phyloP scores from a whole-genome alignment of 2,888 invertebrate species.

The Thelaira solivaga region DNA sequence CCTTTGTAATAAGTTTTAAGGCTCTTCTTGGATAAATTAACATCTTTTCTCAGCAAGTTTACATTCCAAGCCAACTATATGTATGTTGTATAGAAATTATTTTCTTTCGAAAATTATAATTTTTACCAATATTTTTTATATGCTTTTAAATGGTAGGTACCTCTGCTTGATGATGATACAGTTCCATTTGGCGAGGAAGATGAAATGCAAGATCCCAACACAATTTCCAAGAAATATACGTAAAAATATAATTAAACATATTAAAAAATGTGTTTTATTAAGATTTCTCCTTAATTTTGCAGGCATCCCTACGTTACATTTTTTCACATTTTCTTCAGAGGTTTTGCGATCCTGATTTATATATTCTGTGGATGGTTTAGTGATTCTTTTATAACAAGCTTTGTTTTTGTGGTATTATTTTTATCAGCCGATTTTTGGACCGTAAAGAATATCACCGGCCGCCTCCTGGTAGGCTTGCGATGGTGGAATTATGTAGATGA shows the following conservation, averaged over 20 bases:
- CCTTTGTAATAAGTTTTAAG: too few relatives aligned
- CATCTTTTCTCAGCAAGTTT: too few relatives aligned
- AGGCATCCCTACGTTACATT: slow-evolving; percentile 95
- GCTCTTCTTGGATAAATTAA: too few relatives aligned
- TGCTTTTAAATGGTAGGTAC: slow-evolving; percentile 83
- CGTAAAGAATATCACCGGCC: slow-evolving; percentile 91
- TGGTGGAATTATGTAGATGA: slow-evolving; percentile 99
- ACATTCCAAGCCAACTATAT: too few relatives aligned
- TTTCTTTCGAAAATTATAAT: neutral
- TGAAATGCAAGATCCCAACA: slow-evolving; percentile 76
- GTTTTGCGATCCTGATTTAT: slow-evolving; percentile 89
- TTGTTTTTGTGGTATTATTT: slow-evolving; percentile 91
- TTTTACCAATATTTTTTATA: slow-evolving; percentile 34
- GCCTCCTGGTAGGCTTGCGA: slow-evolving; percentile 94
- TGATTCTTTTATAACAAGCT: slow-evolving; percentile 95
- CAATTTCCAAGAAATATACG: slow-evolving; percentile 74
- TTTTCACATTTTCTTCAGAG: slow-evolving; percentile 93
- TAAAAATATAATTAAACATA: slow-evolving; percentile 66
- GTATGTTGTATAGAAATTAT: too few relatives aligned
- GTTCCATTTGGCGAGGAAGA: slow-evolving; percentile 92
- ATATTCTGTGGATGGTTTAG: slow-evolving; percentile 94
- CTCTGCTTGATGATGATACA: slow-evolving; percentile 90
- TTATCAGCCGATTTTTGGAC: slow-evolving; percentile 99
- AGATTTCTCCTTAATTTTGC: slow-evolving; percentile 67
- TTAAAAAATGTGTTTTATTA: neutral